These are phyloP conservation scores for Brachionus asplanchnoidis DNA, from an alignment of 1,140 invertebrate genomes.

Conservation along the genomic window DNA sequence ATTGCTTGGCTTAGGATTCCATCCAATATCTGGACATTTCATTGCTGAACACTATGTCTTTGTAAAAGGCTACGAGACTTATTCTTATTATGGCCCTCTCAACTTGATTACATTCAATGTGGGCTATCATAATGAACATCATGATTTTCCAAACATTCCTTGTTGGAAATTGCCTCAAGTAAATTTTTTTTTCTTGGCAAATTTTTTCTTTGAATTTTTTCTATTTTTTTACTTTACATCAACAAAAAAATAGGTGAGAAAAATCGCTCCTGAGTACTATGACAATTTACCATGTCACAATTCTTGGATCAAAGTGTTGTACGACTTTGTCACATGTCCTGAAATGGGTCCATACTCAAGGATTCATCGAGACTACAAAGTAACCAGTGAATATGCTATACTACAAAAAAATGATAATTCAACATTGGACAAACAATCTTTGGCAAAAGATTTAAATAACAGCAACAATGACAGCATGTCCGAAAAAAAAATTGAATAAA, in stretches of 20 bases:
- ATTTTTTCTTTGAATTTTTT: not conserved
- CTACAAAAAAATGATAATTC: not conserved
- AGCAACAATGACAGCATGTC: not conserved
- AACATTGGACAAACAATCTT: not conserved
- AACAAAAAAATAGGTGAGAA: conserved; percentile 63
- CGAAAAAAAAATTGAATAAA: not conserved
- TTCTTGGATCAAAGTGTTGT: conserved; percentile 86
- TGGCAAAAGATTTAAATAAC: not conserved
- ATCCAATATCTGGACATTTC: conserved; percentile 98
- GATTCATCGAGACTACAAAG: conserved; percentile 57
- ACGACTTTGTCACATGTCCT: conserved; percentile 91
- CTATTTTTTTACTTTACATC: conserved; percentile 59
- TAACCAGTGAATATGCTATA: conserved; percentile 33
- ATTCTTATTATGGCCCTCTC: conserved; percentile 95
- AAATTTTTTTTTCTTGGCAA: not conserved
- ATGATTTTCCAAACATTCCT: conserved; percentile 93
- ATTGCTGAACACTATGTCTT: conserved; percentile 99
- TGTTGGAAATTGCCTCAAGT: conserved; percentile 77
- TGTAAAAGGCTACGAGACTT: conserved; percentile 91
- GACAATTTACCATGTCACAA: conserved; percentile 84
- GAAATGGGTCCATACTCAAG: conserved; percentile 90
- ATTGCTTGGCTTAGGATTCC: conserved; percentile 87
- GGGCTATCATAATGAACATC: conserved; percentile 67
- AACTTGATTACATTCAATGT: conserved; percentile 98
- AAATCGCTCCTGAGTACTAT: conserved; percentile 92